Evolutionary conservation across 2,888 invertebrate species (phyloP), one percentile per base, ranked within the genome.

Genomic region (Aleiodes testaceus): DNA sequence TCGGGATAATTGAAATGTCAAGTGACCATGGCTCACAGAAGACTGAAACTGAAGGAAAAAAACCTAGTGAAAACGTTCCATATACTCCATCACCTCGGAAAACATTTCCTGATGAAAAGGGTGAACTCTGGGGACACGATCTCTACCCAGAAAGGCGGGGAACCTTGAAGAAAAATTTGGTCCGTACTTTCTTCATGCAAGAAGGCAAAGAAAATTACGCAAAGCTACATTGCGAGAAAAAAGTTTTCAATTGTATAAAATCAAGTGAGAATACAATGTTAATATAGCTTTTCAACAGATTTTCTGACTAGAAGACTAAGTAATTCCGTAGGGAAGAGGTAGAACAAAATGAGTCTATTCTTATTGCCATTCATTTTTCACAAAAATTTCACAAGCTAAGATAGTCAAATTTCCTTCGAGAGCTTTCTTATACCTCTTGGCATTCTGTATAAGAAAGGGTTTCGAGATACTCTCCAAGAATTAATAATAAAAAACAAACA

Each of bases 121-220:
- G 67, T 52, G 67, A 67, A 26, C 53, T 72, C 11, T 77, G 52
- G 47, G 77, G 77, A 16, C 75, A 73, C 47, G 84, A 95, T 88
- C 89, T 96, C 73, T 96, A 95, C 84, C 96, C 96, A 0, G 95
- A 96, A 86, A 90, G 96, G 79, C 90, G 92, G 80, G 92, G 93
- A 0, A 87, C 84, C 20, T 87, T 89, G 44, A 91, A 89, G 78
- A 89, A 90, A 74, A 89, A 88, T 80, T 87, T 92, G 85, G 83
- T 87, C 1, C 89, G 90, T 70, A 86, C 91, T 50, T 78, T 94
- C 0, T 84, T 92, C 12, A 91, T 92, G 3, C 88, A 91, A 55
- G 93, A 93, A 85, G 94, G 94, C 42, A 90, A 90, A 75, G 93
- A 95, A 84, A 90, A 88, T 66, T 87, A 93, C 12, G 92, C 93